phyloP scores from a whole-genome alignment of 2,888 invertebrate genomes.

The Scelioninae gen. 1 region DNA sequence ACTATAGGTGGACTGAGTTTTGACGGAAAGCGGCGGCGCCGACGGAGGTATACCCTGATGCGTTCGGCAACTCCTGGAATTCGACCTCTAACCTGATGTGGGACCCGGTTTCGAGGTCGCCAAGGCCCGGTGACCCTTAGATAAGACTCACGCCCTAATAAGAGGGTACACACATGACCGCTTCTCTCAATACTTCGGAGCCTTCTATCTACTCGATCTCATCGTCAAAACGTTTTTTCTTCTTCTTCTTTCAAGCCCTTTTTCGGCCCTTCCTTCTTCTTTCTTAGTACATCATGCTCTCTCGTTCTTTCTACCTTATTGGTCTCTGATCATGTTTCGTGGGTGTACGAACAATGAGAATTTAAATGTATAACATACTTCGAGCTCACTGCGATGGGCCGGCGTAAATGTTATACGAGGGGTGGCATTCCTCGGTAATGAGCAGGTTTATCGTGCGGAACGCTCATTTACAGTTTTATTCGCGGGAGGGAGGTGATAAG shows the following conservation, averaged over 20 bases:
- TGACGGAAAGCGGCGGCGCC: conserved; percentile 69
- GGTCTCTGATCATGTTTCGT: conserved; percentile 37
- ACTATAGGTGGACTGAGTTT: conserved; percentile 62
- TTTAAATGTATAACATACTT: conserved; percentile 62
- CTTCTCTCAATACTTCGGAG: conserved; percentile 66
- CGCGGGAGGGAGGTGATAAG: conserved; percentile 40
- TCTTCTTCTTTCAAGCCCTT: conserved; percentile 29
- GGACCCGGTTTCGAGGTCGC: conserved; percentile 79
- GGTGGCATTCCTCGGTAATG: conserved; percentile 52
- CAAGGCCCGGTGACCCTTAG: conserved; percentile 82
- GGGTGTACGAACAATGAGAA: conserved; percentile 62
- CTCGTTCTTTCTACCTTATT: conserved; percentile 32
- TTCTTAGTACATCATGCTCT: conserved; percentile 17
- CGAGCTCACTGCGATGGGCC: conserved; percentile 52
- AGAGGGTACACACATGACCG: conserved; percentile 80
- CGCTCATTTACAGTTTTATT: conserved; percentile 51
- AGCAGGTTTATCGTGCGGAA: conserved; percentile 32
- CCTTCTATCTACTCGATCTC: conserved; percentile 70
- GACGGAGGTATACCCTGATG: conserved; percentile 52
- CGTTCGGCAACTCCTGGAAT: conserved; percentile 79
- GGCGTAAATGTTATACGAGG: conserved; percentile 39
- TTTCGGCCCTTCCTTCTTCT: conserved; percentile 37
- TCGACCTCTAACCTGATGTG: conserved; percentile 75
- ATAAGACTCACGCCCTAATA: conserved; percentile 84
- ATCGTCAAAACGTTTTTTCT: conserved; percentile 59